Percentiles rank a stretch among this genome's conserved stretches.
These are phyloP conservation scores for Gambusia holbrooki DNA, from an alignment of 2,113 vertebrate species.

Conservation along the genomic window DNA sequence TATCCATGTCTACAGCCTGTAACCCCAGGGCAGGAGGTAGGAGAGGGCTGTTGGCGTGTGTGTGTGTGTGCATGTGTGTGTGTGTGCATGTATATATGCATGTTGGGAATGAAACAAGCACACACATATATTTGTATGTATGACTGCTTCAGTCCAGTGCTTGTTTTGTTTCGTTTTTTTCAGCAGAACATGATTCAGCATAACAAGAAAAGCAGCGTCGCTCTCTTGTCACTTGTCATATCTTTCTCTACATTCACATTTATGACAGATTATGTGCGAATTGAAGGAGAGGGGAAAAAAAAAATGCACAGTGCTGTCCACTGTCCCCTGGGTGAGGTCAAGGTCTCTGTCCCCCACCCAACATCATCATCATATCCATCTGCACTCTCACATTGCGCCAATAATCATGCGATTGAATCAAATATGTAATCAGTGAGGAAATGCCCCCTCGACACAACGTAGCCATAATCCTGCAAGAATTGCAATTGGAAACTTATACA, in stretches of 20 bases:
- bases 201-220: not conserved
- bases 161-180: not conserved
- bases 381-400: slow-evolving; percentile 50
- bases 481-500: slow-evolving; percentile 94
- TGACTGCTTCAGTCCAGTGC: not conserved
- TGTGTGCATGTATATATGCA: slow-evolving; percentile 28
- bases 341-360: slow-evolving; percentile 64
- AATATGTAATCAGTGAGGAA: slow-evolving; percentile 83
- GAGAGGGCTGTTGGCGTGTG: slow-evolving; percentile 7
- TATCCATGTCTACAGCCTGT: slow-evolving; percentile 78
- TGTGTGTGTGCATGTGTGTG: not conserved
- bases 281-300: not conserved
- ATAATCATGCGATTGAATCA: slow-evolving; percentile 90
- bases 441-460: slow-evolving; percentile 72
- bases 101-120: not conserved
- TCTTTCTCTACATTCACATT: not conserved
- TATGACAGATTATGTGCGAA: not conserved
- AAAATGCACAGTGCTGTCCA: slow-evolving; percentile 43
- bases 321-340: slow-evolving; percentile 73
- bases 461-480: slow-evolving; percentile 85
- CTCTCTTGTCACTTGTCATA: not conserved
- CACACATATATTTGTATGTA: not conserved
- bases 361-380: slow-evolving; percentile 57
- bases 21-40: slow-evolving; percentile 61
- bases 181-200: not conserved